Evolutionary conservation across 1,140 invertebrate species (phyloP), one percentile per base, ranked within the genome.

Genomic region (Tetranychus cinnabarinus): DNA sequence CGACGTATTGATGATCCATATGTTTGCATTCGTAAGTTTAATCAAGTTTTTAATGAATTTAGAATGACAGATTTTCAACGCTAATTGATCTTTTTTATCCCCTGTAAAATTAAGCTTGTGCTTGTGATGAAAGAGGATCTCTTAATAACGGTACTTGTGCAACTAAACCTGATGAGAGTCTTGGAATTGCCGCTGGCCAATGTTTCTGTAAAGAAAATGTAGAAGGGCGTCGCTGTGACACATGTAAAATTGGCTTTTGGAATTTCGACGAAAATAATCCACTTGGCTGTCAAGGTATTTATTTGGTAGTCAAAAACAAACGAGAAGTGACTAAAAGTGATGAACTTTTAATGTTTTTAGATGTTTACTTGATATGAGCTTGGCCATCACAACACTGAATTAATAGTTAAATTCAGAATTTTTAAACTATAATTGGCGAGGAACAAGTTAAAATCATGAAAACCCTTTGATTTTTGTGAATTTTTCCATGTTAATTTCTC

Each of bases 111-210:
- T 34, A 47, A 70, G 69, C 72, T 47, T 76, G 74, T 63, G 73
- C 79, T 65, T 80, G 79, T 70, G 77, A 81, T 67, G 74, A 76
- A 10, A 66, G 64, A 66, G 91, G 91, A 47, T 85, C 90, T 0
- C 72, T 85, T 58, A 84, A 91, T 67, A 80, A 83, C 56, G 89
- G 88, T 60, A 81, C 89, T 67, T 96, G 91, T 73, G 88, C 93
- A 67, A 81, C 84, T 37, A 76, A 81, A n/a, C 82, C 82, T 13
- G 86, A 92, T 72, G 63, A 72, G 1, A 74, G 76, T 15, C 79
- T 80, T 64, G 80, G 78, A 42, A 72, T 85, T 59, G 78, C 80
- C 12, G 84, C 81, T 31, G 95, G 95, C 0, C 82, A 89, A 68
- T 98, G 95, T 73, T 76, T 80, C 54, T 99, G 95, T 71, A 82